These are phyloP conservation scores for western clawed frog (Xenopus tropicalis) DNA, from an alignment of 2,113 vertebrate genomes.

Conservation along the genomic window DNA sequence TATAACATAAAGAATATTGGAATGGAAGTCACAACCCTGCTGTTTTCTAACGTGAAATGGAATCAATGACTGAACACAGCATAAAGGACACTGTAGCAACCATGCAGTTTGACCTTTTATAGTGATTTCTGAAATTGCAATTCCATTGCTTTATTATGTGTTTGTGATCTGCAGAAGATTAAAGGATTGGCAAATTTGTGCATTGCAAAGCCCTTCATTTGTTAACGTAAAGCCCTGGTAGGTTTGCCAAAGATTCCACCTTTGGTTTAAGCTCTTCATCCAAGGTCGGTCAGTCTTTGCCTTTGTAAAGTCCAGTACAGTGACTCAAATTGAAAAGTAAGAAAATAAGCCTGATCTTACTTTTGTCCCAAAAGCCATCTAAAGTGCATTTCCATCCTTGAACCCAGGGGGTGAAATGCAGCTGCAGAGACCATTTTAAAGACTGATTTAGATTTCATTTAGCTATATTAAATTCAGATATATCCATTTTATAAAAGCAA, in stretches of 20 bases:
- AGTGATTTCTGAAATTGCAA: conserved; percentile 33
- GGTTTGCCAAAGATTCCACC: conserved; percentile 38
- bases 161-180: conserved; percentile 44
- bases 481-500: not conserved
- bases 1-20: not conserved
- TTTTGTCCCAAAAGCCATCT: conserved; percentile 38
- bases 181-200: conserved; percentile 40
- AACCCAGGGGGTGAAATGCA: conserved; percentile 32
- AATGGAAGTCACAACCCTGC: not conserved
- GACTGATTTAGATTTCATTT: conserved; percentile 36
- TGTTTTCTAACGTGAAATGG: not conserved
- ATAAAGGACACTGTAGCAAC: conserved; percentile 14
- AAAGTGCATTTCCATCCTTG: conserved; percentile 22
- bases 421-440: conserved; percentile 29
- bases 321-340: conserved; percentile 21
- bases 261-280: conserved; percentile 23
- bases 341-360: conserved; percentile 19
- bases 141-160: conserved; percentile 41
- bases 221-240: conserved; percentile 18
- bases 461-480: conserved; percentile 2
- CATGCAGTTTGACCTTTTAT: conserved; percentile 27
- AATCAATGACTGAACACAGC: not conserved
- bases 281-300: conserved; percentile 22
- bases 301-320: conserved; percentile 21
- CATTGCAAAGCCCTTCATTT: conserved; percentile 34